phyloP scores from a whole-genome alignment of 2,797 vertebrate genomes.

The Rousettus madagascariensis region DNA sequence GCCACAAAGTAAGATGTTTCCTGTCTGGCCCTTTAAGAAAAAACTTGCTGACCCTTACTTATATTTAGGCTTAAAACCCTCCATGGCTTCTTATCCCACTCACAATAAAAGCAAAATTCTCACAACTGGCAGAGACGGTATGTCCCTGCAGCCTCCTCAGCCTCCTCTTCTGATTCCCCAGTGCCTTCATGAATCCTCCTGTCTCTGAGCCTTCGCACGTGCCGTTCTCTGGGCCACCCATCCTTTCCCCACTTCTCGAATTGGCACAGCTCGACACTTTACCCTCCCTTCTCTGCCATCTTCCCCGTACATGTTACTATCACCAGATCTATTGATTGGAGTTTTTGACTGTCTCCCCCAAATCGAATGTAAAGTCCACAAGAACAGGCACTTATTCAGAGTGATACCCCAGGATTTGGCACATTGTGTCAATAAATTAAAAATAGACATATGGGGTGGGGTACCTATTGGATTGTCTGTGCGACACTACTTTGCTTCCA shows the following conservation, averaged over 20 bases:
- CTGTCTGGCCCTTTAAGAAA: not conserved
- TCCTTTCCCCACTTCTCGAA: not conserved
- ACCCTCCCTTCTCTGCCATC: not conserved
- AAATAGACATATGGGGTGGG: not conserved
- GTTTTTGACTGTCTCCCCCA: not conserved
- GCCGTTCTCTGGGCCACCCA: not conserved
- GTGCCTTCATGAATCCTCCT: not conserved
- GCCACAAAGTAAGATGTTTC: not conserved
- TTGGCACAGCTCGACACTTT: not conserved
- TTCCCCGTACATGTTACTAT: not conserved
- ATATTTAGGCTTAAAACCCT: too few relatives aligned
- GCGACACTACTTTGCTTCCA: not conserved
- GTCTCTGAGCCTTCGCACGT: not conserved
- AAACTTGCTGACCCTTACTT: not conserved
- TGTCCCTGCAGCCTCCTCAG: not conserved
- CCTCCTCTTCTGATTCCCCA: not conserved
- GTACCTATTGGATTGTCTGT: not conserved
- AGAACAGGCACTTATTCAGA: not conserved
- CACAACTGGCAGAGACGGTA: fast-evolving
- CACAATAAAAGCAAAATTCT: not conserved
- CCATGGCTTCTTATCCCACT: not conserved
- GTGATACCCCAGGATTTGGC: not conserved
- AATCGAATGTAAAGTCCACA: not conserved
- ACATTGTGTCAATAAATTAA: not conserved
- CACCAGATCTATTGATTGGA: not conserved